Conservation (phyloP, 1,140 invertebrate genomes). For the Meloidogyne hapla region DNA sequence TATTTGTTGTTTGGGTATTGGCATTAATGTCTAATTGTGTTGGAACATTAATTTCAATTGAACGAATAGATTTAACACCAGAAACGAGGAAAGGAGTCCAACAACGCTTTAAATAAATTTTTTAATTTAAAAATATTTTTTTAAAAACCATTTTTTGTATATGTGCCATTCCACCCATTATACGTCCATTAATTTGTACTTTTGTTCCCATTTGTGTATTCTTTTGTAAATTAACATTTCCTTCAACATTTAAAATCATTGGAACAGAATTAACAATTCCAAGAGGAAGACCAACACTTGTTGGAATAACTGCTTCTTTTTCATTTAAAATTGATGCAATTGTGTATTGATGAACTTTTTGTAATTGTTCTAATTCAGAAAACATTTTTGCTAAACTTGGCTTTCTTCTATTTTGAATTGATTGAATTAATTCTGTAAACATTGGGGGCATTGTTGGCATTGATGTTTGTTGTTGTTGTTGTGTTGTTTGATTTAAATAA, state of each 20-base stretch:
- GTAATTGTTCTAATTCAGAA: neutral
- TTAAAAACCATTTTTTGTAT: slow-evolving; percentile 31
- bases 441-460: neutral
- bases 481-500: neutral
- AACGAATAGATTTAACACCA: slow-evolving; percentile 45
- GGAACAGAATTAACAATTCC: slow-evolving; percentile 38
- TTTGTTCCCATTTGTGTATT: neutral
- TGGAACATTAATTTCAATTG: slow-evolving; percentile 42
- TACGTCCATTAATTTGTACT: slow-evolving; percentile 29
- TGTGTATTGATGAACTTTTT: slow-evolving; percentile 9
- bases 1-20: slow-evolving; percentile 19
- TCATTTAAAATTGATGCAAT: slow-evolving; percentile 46
- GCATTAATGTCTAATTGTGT: slow-evolving; percentile 38
- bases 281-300: slow-evolving; percentile 51
- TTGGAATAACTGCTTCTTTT: slow-evolving; percentile 42
- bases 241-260: slow-evolving; percentile 40
- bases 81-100: slow-evolving; percentile 35
- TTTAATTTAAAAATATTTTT: neutral
- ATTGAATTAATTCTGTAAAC: neutral
- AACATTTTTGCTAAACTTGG: slow-evolving; percentile 11
- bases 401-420: neutral
- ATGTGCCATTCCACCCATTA: slow-evolving; percentile 30
- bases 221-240: slow-evolving; percentile 34
- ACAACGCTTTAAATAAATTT: slow-evolving; percentile 16
- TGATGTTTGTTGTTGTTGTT: slow-evolving; percentile 4